Conservation (phyloP, 2,888 invertebrate genomes). For the Pyrrhosoma nymphula region DNA sequence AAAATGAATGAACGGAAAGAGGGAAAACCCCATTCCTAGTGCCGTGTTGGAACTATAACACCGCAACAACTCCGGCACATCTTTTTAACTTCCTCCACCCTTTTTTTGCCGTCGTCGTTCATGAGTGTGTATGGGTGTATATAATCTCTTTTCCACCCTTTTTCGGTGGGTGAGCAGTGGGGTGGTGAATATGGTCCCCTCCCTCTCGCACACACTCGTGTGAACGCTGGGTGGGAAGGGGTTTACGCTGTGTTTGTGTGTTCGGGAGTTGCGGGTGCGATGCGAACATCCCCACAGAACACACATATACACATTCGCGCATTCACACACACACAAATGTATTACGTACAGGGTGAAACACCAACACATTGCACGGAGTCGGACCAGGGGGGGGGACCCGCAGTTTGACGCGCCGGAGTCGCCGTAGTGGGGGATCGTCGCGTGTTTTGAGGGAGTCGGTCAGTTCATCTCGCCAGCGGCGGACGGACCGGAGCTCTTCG, state of each 20-base stretch:
- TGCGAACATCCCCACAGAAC: background rate
- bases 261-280: constrained; percentile 63
- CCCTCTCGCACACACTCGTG: background rate
- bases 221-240: background rate
- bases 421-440: background rate
- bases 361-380: constrained; percentile 13
- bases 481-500: background rate
- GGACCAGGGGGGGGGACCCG: background rate
- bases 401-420: constrained; percentile 7
- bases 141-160: constrained; percentile 36
- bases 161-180: background rate
- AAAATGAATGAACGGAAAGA: background rate
- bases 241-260: background rate
- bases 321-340: constrained; percentile 39
- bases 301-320: background rate
- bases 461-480: background rate
- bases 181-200: background rate
- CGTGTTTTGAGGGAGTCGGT: constrained; percentile 29
- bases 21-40: background rate
- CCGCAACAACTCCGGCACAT: background rate
- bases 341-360: background rate
- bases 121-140: background rate
- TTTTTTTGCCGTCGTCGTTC: background rate
- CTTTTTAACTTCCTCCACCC: background rate
- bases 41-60: background rate